Evolutionary conservation across 2,888 invertebrate genomes (phyloP).

Genomic region (Cylloceria caligata): DNA sequence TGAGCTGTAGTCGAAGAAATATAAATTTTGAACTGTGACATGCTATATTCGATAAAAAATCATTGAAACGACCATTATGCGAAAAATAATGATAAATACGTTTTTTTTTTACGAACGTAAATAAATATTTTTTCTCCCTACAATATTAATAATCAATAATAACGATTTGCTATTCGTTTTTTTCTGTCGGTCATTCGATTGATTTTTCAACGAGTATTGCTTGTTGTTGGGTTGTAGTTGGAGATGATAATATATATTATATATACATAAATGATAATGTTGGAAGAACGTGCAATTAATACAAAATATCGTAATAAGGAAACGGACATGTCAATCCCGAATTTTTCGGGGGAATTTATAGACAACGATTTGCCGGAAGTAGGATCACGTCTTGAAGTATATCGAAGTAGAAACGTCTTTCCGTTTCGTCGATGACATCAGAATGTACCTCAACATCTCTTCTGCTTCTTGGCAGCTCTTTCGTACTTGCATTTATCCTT

Average conservation of each 20-base stretch:
- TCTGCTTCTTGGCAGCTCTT: slow-evolving; percentile 57
- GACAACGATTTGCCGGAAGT: slow-evolving; percentile 17
- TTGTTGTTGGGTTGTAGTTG: background rate
- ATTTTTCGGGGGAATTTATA: background rate
- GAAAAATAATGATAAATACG: no score
- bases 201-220: background rate
- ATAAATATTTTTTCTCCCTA: no score
- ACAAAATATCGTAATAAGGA: slow-evolving; percentile 9
- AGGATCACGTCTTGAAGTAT: no score
- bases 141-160: no score
- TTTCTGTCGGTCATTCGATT: no score
- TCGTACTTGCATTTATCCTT: slow-evolving; percentile 72
- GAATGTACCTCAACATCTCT: slow-evolving; percentile 6
- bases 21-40: no score
- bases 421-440: background rate
- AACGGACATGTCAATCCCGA: background rate
- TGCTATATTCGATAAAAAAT: no score
- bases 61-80: background rate
- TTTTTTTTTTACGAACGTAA: no score
- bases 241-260: slow-evolving; percentile 11
- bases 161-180: no score
- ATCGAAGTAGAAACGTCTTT: slow-evolving; percentile 2
- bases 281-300: background rate
- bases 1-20: background rate
- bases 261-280: slow-evolving; percentile 15